phyloP scores from a whole-genome alignment of 2,797 vertebrate species.

The Pangasius djambal region DNA sequence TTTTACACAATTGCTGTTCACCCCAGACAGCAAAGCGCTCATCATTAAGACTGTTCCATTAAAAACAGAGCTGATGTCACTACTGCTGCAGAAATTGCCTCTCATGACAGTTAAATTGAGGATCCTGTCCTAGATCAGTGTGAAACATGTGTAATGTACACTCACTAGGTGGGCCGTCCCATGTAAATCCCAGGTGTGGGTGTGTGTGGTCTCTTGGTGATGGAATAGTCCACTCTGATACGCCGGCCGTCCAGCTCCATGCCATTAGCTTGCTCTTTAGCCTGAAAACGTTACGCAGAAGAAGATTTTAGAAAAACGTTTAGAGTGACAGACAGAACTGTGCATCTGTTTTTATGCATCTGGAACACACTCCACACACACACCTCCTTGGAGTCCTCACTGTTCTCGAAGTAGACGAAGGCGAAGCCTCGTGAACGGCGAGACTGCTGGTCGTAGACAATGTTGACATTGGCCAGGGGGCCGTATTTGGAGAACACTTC shows the following conservation, averaged over 20 bases:
- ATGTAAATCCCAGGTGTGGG: conserved; percentile 97
- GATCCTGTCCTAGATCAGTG: neutral
- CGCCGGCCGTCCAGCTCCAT: conserved; percentile 96
- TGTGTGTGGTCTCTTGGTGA: conserved; percentile 94
- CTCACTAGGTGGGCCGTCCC: conserved; percentile 97
- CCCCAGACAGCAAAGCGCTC: no score
- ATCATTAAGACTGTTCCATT: neutral
- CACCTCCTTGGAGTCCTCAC: conserved; percentile 91
- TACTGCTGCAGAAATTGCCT: neutral
- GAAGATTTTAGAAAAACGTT: neutral
- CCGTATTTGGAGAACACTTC: conserved; percentile 97
- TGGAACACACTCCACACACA: neutral
- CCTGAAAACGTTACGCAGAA: conserved; percentile 68
- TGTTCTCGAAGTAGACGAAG: conserved; percentile 95
- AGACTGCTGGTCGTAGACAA: conserved; percentile 95
- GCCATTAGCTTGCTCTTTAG: conserved; percentile 94
- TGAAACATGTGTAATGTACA: conserved; percentile 9
- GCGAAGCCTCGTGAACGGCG: conserved; percentile 94
- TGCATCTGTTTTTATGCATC: neutral
- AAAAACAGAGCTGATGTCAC: neutral
- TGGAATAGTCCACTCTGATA: conserved; percentile 95
- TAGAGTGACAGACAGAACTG: neutral
- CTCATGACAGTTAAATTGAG: conserved; percentile 8
- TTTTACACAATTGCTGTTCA: neutral
- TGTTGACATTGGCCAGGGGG: conserved; percentile 87